Conservation (phyloP, 2,888 invertebrate species). For the Nephrotoma flavescens region DNA sequence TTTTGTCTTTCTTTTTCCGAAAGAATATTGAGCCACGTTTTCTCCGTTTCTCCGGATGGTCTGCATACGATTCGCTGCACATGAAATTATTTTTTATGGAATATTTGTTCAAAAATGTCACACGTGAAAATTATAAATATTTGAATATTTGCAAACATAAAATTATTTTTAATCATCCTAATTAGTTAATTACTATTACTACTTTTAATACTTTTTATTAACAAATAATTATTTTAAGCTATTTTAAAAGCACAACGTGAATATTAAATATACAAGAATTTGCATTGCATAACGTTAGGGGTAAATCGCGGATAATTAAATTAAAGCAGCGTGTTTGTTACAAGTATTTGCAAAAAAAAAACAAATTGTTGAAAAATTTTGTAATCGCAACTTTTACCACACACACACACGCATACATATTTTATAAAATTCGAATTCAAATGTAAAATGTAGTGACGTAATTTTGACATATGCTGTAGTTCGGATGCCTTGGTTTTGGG, state of each 20-base stretch:
- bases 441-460: not conserved
- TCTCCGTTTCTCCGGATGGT: conserved; percentile 69
- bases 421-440: not conserved
- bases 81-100: not conserved
- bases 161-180: too few relatives aligned
- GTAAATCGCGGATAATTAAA: not conserved
- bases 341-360: too few relatives aligned
- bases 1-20: conserved; percentile 68
- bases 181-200: too few relatives aligned
- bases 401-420: not conserved
- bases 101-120: too few relatives aligned
- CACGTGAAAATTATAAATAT: too few relatives aligned
- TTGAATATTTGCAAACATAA: too few relatives aligned
- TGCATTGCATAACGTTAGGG: not conserved
- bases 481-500: not conserved
- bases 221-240: not conserved
- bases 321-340: not conserved
- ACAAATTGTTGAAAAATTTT: not conserved
- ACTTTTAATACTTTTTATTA: too few relatives aligned
- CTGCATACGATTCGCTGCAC: conserved; percentile 29
- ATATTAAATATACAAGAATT: not conserved
- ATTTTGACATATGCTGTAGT: not conserved
- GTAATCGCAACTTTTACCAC: not conserved
- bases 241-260: not conserved
- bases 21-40: conserved; percentile 84